Evolutionary conservation across 1,140 invertebrate genomes (phyloP).

Genomic region (Tetramorium parvispinum): DNA sequence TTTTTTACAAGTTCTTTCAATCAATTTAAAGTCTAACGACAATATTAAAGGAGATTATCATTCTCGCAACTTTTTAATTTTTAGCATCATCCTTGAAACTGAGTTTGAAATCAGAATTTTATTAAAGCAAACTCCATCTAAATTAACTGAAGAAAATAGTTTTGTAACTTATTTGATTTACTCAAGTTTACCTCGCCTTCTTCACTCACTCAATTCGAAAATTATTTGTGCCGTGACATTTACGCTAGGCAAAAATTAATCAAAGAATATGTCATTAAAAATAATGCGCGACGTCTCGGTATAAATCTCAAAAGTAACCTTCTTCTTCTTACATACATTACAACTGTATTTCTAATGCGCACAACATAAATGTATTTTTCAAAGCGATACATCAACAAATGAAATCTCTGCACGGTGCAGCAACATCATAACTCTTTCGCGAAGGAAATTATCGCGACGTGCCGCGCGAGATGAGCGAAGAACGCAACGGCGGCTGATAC

Average conservation of each 20-base stretch:
- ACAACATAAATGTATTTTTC: not conserved
- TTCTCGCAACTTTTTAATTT: not conserved
- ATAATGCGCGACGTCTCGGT: not conserved
- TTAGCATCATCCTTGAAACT: not conserved
- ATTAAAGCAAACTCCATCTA: not conserved
- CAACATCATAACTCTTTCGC: slow-evolving; percentile 41
- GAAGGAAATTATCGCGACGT: slow-evolving; percentile 56
- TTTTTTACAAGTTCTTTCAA: not conserved
- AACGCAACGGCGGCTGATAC: slow-evolving; percentile 44
- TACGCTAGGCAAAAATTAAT: not conserved
- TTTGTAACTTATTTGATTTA: not conserved
- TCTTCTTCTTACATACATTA: not conserved
- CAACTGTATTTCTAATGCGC: not conserved
- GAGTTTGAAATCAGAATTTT: not conserved
- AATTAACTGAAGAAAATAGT: not conserved
- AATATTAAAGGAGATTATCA: not conserved
- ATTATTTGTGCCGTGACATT: not conserved
- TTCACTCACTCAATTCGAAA: not conserved
- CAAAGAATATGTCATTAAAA: not conserved
- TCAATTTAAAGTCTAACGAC: not conserved
- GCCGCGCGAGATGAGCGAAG: slow-evolving; percentile 42
- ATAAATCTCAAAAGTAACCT: not conserved
- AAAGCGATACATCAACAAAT: slow-evolving; percentile 2
- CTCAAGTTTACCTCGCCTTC: not conserved
- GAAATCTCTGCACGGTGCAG: slow-evolving; percentile 24